Evolutionary conservation across 2,888 invertebrate genomes (phyloP), one percentile per base, ranked within the genome.

Genomic region (Acanthacorydalis orientalis): DNA sequence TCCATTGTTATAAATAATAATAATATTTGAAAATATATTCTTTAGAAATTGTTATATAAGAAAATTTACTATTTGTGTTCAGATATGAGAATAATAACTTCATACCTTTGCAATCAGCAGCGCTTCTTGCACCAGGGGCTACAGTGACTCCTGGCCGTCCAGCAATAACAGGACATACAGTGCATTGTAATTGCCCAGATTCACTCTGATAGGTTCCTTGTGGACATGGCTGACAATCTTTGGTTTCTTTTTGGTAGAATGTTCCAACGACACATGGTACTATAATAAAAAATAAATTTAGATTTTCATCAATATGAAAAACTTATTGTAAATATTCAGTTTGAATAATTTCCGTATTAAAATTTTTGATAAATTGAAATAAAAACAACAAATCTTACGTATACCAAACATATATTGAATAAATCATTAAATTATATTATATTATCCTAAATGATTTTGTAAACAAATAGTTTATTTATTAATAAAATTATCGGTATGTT

Each of bases 191-290:
- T 61, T 92, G 90, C 1, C 92, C 92, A 2, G 85, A 78, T 66
- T 92, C 90, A 51, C 93, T 91, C 65, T 96, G 96, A 64, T 93
- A 97, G 0, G 82, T 84, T 52, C 96, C 96, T 38, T 83, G 70
- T 1, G 87, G 83, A 58, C 95, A 95, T 23, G 85, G 78, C 40
- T 80, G 69, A 62, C 95, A 95, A 14, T 78, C 75, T 58, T 83
- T 81, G 50, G 80, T 81, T 4, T 77, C 75, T 40, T 76, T 75
- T 53, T 89, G 79, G 60, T 84, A 87, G 70, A 73, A 92, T 1
- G 89, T 89, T 51, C 95, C 95, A 52, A 91, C 80, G 12, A 92
- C 83, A 63, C 95, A 95, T 23, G 91, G 87, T 48, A 92, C 86
- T 84, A 63, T 9, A 60, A 60, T 48, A 56, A 41, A 15, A 12